Percentiles rank a stretch among this genome's conserved stretches.
Evolutionary conservation across 2,113 vertebrate species (phyloP).

Genomic region (Sterrhoptilus dennistouni): DNA sequence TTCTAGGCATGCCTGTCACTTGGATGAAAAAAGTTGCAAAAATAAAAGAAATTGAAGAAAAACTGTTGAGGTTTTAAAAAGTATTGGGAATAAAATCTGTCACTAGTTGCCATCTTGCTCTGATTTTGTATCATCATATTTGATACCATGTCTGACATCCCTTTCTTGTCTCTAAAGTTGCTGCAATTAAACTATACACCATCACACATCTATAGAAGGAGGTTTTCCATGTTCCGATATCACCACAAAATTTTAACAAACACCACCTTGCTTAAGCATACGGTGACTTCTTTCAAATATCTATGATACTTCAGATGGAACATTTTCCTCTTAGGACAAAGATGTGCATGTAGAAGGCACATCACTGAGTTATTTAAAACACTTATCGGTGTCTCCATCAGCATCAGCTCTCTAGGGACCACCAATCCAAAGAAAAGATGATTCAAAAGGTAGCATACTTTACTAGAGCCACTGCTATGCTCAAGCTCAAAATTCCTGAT

Average conservation of each 20-base stretch:
- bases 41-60: not conserved
- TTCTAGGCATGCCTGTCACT: not conserved
- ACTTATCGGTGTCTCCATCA: not conserved
- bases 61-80: not conserved
- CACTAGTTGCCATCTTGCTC: not conserved
- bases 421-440: not conserved
- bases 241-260: not conserved
- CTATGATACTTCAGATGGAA: not conserved
- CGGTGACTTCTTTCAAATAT: not conserved
- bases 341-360: not conserved
- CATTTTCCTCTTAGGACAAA: not conserved
- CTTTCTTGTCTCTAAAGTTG: not conserved
- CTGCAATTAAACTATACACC: not conserved
- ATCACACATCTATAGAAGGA: not conserved
- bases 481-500: not conserved
- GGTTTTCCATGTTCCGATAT: not conserved
- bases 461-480: not conserved
- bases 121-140: not conserved
- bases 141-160: not conserved
- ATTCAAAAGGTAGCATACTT: not conserved
- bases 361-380: not conserved
- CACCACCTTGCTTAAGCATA: not conserved
- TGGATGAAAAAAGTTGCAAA: not conserved
- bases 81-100: not conserved
- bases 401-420: not conserved